Conservation (phyloP, 2,888 invertebrate species). For the Diabrotica balteata region DNA sequence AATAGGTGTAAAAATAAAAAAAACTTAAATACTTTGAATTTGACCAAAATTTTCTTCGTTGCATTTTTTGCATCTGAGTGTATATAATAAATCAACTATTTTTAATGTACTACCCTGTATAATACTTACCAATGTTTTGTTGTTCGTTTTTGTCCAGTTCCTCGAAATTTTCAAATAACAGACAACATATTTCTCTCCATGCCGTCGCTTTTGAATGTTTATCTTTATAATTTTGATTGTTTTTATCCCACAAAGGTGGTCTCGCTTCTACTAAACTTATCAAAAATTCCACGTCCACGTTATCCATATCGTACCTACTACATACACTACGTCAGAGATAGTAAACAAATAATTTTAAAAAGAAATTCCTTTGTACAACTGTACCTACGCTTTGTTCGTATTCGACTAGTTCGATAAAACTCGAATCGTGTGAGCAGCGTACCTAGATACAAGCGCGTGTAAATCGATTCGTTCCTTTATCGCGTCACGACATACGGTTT, state of each 20-base stretch:
- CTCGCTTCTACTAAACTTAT: conserved; percentile 13
- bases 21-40: no score
- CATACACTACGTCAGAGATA: neutral
- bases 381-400: neutral
- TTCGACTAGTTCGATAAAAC: neutral
- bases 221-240: conserved; percentile 3
- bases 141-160: conserved; percentile 5
- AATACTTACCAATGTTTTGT: conserved; percentile 19
- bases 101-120: neutral
- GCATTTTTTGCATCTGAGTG: no score
- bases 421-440: conserved; percentile 6
- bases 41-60: no score
- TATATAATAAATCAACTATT: no score
- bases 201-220: neutral
- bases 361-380: neutral
- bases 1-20: no score
- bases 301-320: neutral
- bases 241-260: conserved; percentile 17
- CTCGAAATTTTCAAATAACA: conserved; percentile 6
- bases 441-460: conserved; percentile 11
- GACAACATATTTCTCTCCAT: conserved; percentile 17
- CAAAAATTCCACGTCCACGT: neutral
- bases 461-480: conserved; percentile 1
- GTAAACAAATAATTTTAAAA: neutral
- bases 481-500: neutral